phyloP scores from a whole-genome alignment of 2,888 invertebrate genomes.

The Athalia cordata region DNA sequence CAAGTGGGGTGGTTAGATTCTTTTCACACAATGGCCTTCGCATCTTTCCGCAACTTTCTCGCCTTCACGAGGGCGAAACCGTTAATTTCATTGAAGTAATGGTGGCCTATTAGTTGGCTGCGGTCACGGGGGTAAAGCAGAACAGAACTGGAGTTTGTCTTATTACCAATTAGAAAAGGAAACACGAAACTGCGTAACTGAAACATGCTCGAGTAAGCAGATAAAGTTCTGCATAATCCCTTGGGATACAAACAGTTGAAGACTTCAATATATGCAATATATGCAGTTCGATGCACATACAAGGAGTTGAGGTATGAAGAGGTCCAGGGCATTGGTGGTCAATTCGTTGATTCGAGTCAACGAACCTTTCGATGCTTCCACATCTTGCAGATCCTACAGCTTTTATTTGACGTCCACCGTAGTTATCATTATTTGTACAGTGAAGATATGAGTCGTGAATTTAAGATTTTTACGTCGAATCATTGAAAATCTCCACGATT shows the following conservation, averaged over 20 bases:
- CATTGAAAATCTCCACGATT: no score
- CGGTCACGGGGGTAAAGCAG: background rate
- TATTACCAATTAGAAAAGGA: slow-evolving; percentile 3
- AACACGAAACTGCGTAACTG: background rate
- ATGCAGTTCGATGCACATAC: background rate
- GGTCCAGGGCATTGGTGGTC: no score
- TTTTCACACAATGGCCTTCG: no score
- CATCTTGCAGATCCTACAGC: no score
- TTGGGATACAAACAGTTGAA: background rate
- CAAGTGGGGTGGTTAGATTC: no score
- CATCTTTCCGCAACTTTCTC: background rate
- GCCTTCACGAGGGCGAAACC: background rate
- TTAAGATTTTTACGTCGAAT: no score
- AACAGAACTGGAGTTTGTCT: background rate
- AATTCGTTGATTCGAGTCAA: no score
- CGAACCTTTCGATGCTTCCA: no score
- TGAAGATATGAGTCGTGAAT: no score
- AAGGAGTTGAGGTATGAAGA: no score
- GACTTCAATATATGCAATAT: background rate
- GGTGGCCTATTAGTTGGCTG: background rate
- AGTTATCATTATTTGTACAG: no score
- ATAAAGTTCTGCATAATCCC: background rate
- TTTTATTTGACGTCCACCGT: no score
- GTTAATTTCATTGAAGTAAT: background rate
- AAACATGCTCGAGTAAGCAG: slow-evolving; percentile 9